Conservation (phyloP, 2,797 vertebrate genomes). For the Hydrocynus forskahlii region DNA sequence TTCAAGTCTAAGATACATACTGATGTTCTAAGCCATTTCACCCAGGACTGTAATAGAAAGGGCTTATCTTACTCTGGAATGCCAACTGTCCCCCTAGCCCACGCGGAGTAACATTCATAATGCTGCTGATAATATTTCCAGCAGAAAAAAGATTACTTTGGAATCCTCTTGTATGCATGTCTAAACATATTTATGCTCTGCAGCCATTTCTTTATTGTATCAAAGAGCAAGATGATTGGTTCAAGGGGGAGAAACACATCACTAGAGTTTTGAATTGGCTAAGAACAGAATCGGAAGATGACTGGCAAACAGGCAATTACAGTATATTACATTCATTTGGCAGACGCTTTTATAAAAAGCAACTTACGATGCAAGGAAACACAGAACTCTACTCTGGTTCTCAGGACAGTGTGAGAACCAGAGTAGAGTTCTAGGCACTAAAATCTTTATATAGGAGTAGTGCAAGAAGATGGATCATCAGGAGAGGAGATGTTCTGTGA, state of each 20-base stretch:
- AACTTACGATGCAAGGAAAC: too few species aligned
- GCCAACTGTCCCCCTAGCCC: background rate
- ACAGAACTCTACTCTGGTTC: too few species aligned
- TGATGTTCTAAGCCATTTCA: slow-evolving; percentile 9
- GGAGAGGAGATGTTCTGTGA: too few species aligned
- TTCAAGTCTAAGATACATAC: slow-evolving; percentile 9
- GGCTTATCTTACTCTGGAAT: slow-evolving; percentile 30
- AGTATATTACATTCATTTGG: too few species aligned
- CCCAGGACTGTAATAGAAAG: slow-evolving; percentile 22
- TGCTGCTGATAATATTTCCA: slow-evolving; percentile 28
- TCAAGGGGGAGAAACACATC: background rate
- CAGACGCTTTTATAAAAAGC: too few species aligned
- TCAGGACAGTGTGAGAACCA: too few species aligned
- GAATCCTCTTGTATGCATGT: slow-evolving; percentile 42
- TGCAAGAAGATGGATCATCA: too few species aligned
- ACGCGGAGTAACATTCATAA: slow-evolving; percentile 18
- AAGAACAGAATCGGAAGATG: too few species aligned
- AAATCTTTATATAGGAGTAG: too few species aligned
- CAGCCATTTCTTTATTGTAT: background rate
- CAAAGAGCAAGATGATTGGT: background rate
- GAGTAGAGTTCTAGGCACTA: too few species aligned
- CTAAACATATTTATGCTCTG: slow-evolving; percentile 15
- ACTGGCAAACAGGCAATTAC: too few species aligned
- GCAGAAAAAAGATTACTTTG: slow-evolving; percentile 38
- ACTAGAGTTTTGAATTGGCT: too few species aligned